Percentiles rank a stretch among this genome's conserved stretches.
Conservation (phyloP, 2,113 vertebrate species). For the Saccopteryx bilineata region DNA sequence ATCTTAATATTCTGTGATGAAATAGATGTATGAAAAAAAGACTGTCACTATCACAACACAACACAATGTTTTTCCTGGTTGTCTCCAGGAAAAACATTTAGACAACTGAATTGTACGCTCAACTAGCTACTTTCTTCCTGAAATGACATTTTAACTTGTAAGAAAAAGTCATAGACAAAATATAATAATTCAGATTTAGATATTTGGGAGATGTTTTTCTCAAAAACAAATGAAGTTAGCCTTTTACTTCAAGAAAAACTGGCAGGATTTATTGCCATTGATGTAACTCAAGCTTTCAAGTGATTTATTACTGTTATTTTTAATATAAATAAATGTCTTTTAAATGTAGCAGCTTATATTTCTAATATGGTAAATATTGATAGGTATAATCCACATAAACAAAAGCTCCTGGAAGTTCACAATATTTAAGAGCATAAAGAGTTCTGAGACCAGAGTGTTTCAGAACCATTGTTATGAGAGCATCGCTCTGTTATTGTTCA, state of each 20-base stretch:
- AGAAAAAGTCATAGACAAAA: background rate
- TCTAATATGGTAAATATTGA: background rate
- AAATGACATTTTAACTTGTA: slow-evolving; percentile 14
- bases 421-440: slow-evolving; percentile 7
- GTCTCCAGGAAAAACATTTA: slow-evolving; percentile 59
- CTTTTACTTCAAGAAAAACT: slow-evolving; percentile 25
- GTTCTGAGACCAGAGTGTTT: background rate
- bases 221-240: background rate
- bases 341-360: background rate
- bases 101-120: slow-evolving; percentile 19
- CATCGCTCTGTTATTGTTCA: background rate
- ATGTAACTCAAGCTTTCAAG: background rate
- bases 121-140: background rate
- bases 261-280: background rate
- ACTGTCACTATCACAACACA: slow-evolving; percentile 20
- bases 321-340: slow-evolving; percentile 41
- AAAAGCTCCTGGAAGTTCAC: background rate
- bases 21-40: slow-evolving; percentile 38
- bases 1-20: slow-evolving; percentile 56
- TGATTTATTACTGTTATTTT: slow-evolving; percentile 4
- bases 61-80: no score
- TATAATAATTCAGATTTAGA: background rate
- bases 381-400: background rate
- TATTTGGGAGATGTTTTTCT: background rate
- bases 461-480: background rate